Base-by-base conservation (phyloP, 2,797 vertebrate genomes). In the Pseudochirops cupreus region DNA sequence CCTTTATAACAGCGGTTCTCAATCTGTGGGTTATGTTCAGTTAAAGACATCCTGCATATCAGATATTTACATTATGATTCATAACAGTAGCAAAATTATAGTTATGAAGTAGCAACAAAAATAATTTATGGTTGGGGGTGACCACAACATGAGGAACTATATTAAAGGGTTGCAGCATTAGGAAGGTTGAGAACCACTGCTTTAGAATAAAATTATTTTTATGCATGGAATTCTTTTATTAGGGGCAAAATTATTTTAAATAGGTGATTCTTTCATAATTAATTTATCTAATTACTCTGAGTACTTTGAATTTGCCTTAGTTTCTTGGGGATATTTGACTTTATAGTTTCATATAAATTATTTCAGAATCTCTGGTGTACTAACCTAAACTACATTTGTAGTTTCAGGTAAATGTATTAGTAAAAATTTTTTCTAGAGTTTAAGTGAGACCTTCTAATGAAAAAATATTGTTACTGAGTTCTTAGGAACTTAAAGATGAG, bases 341-440 rank as follows among this genome's bases (percentile, higher is more conserved):
- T 93, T 91, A 96, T 39, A 93, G 9, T 91, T 95, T 94, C 56
- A 92, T 96, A 91, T 13, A 26, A 96, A 28, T 97, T 94, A 92
- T 18, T 95, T 97, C 56, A 93, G 91, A 62, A 82, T 91, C 50
- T 92, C 97, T 94, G 82, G 95, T 56, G 92, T 1, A 94, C 1
- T 95, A 94, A 94, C 94, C 6, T 54, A 56, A 52, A 29, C 96
- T 95, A 93, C 96, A 87, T 93, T 96, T 3, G 39, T 26, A 87
- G 58, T 53, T 93, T 92, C 33, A 93, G 67, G 4, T 94, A 94
- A 90, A 96, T 92, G 92, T 31, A 91, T 56, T 95, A 92, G 31
- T 56, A 93, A 96, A 55, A 89, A 29, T 21, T 87, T 94, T 96
- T 96, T 87, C 53, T 92, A 92, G 96, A 93, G 3, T 90, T 91